Conservation (phyloP, 2,888 invertebrate genomes). For the Synanthedon myopaeformis region DNA sequence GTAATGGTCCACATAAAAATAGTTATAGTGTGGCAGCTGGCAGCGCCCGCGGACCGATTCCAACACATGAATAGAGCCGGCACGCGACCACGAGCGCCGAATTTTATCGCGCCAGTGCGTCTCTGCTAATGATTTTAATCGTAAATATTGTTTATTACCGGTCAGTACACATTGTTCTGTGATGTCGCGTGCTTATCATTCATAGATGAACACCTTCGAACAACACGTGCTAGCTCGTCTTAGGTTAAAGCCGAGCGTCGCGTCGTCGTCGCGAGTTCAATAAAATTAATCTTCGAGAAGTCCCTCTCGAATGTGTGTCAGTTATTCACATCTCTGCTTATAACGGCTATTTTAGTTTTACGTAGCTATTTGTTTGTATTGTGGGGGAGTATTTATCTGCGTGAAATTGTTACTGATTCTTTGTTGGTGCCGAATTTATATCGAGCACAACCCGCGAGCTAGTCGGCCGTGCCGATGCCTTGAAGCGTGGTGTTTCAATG, state of each 20-base stretch:
- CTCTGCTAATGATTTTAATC: neutral
- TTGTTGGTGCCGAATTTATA: neutral
- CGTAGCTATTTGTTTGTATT: slow-evolving; percentile 29
- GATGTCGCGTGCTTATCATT: too few species aligned
- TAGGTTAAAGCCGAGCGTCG: slow-evolving; percentile 5
- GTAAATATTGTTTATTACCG: neutral
- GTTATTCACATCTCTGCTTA: slow-evolving; percentile 43
- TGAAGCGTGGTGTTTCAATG: slow-evolving; percentile 10
- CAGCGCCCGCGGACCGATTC: slow-evolving; percentile 1
- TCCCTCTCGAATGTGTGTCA: slow-evolving; percentile 38
- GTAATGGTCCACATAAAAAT: slow-evolving; percentile 16
- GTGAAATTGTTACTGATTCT: slow-evolving; percentile 13
- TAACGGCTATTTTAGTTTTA: slow-evolving; percentile 36
- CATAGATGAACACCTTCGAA: neutral
- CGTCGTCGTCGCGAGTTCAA: slow-evolving; percentile 15
- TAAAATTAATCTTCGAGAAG: slow-evolving; percentile 28
- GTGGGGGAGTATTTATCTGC: slow-evolving; percentile 19
- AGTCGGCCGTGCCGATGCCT: neutral
- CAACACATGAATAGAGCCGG: neutral
- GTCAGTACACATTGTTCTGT: neutral
- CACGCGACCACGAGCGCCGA: slow-evolving; percentile 1
- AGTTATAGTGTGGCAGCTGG: slow-evolving; percentile 7
- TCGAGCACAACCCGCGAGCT: slow-evolving; percentile 1
- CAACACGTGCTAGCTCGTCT: neutral
- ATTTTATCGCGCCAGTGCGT: neutral